Evolutionary conservation across 2,113 vertebrate species (phyloP), one percentile per base, ranked within the genome.

Genomic region (Alligator mississippiensis): DNA sequence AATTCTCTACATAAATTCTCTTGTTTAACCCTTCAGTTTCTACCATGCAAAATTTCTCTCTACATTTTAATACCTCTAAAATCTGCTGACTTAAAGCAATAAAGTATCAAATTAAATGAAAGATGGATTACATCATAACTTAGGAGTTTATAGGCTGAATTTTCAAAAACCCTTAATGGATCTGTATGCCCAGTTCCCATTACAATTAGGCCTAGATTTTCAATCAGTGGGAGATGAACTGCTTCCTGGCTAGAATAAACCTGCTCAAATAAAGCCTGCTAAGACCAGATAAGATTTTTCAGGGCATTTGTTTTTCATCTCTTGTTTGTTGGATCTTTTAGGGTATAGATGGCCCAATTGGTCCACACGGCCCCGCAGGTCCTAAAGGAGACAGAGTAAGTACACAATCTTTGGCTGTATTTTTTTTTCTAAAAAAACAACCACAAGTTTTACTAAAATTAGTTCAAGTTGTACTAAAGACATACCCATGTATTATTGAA

Each of bases 311-410:
- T 76, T 83, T 93, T 85, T 96, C 80, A 96, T 11, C 9, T 63
- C 68, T 19, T 89, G 15, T 77, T 75, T 84, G 2, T 89, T 95
- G 92, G 72, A 75, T 89, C 88, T 96, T 94, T 62, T 95, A 99
- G 99, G 99, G 99, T 87, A 94, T 97, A 89, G 99, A 99, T 95
- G 99, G 99, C 66, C 99, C 99, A 78, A 10, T 96, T 28, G 99
- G 99, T 96, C 98, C 98, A 80, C 97, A 99, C 54, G 99, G 99
- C 90, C 99, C 99, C 75, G 99, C 99, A 92, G 99, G 99, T 95
- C 99, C 99, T 15, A 99, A 99, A 98, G 99, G 99, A 94, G 99
- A 99, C 97, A 98, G 98, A 96, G 99, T 99, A 98, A 99, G 99
- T 98, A 2, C 38, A 1, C 16, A 3, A 5, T 84, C n/a, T 0